Evolutionary conservation across 2,888 invertebrate species (phyloP).

Genomic region (Cephus spinipes): DNA sequence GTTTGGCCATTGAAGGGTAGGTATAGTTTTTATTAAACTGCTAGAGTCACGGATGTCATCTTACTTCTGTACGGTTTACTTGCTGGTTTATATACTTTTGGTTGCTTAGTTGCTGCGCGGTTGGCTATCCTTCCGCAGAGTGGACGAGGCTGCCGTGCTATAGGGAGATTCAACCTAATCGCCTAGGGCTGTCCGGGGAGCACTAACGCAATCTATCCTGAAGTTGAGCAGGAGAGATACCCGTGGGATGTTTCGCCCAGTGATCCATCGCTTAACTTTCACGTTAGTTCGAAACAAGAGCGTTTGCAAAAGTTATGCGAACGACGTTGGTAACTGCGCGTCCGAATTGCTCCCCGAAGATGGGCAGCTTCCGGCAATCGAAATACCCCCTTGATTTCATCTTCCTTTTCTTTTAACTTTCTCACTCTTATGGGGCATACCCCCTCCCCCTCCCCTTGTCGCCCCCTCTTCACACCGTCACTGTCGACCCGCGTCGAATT

Average conservation of each 20-base stretch:
- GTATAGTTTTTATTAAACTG: no score
- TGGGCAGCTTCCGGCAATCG: conserved; percentile 20
- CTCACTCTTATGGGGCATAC: background rate
- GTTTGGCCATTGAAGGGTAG: no score
- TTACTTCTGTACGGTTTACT: no score
- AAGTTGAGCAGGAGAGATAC: conserved; percentile 43
- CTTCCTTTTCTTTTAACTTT: no score
- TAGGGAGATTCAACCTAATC: conserved; percentile 50
- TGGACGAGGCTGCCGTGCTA: conserved; percentile 16
- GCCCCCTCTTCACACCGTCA: no score
- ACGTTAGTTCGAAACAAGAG: conserved; percentile 46
- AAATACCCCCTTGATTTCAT: no score
- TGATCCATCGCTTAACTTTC: conserved; percentile 55
- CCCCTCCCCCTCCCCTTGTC: background rate
- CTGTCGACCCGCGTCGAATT: no score
- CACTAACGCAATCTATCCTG: conserved; percentile 54
- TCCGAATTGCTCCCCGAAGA: conserved; percentile 42
- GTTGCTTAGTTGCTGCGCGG: no score
- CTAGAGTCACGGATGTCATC: no score
- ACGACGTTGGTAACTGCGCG: conserved; percentile 22
- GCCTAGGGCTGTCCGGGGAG: conserved; percentile 51
- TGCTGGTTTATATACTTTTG: no score
- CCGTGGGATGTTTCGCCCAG: conserved; percentile 49
- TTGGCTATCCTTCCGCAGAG: no score
- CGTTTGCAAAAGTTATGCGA: conserved; percentile 47